Evolutionary conservation across 2,113 vertebrate genomes (phyloP).

Genomic region (Rhinolophus ferrumequinum): DNA sequence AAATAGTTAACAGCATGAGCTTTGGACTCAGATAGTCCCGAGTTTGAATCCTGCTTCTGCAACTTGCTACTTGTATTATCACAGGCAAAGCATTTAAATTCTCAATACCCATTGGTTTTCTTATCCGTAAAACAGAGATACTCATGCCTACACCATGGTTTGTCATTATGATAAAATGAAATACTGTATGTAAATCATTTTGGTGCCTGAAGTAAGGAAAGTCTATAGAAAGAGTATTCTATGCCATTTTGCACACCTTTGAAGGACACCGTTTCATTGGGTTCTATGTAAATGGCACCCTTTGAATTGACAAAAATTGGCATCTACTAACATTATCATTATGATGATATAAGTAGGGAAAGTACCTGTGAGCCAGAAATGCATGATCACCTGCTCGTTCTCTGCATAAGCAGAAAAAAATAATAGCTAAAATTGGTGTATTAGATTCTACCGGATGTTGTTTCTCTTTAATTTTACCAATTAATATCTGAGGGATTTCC

Average conservation of each 20-base stretch:
- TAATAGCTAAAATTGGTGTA: neutral
- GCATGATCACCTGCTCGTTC: neutral
- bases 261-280: neutral
- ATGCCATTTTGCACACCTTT: neutral
- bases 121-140: neutral
- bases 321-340: neutral
- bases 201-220: neutral
- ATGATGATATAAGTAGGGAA: neutral
- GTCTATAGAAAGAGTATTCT: neutral
- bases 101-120: neutral
- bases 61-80: neutral
- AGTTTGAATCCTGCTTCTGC: neutral
- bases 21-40: neutral
- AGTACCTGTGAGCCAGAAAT: neutral
- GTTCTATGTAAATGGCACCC: neutral
- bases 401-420: slow-evolving; percentile 21
- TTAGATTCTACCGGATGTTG: neutral
- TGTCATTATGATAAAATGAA: slow-evolving; percentile 5
- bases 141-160: neutral
- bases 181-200: neutral
- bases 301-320: neutral
- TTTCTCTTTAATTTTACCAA: slow-evolving; percentile 14
- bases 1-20: neutral
- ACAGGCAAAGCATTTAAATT: neutral
- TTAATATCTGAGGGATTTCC: neutral